These are phyloP conservation scores for Gulo gulo DNA, from an alignment of 2,113 vertebrate genomes.

Conservation along the genomic window DNA sequence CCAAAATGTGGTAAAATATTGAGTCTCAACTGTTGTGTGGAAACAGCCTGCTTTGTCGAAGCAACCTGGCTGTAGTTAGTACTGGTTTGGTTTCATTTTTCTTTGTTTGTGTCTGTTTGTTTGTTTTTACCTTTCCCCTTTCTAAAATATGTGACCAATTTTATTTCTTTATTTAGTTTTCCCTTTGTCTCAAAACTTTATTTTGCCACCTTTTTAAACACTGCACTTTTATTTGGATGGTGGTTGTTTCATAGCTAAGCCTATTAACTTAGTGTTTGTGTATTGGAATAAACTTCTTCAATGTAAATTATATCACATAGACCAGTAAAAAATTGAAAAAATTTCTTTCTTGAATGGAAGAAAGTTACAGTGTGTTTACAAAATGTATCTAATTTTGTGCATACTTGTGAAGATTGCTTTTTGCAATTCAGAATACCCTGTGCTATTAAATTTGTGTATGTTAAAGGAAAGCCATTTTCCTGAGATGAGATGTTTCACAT, in stretches of 20 bases:
- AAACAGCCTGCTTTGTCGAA: background rate
- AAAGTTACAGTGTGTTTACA: slow-evolving; percentile 70
- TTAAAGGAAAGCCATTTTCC: slow-evolving; percentile 75
- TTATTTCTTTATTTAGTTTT: slow-evolving; percentile 10
- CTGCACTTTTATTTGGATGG: slow-evolving; percentile 39
- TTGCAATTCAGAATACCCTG: slow-evolving; percentile 80
- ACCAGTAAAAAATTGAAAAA: slow-evolving; percentile 61
- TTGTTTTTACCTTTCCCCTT: background rate
- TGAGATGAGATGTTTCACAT: slow-evolving; percentile 78
- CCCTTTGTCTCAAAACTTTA: slow-evolving; percentile 35
- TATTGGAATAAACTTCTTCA: slow-evolving; percentile 63
- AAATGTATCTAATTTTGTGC: slow-evolving; percentile 81
- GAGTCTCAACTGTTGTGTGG: background rate
- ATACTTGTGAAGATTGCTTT: slow-evolving; percentile 75
- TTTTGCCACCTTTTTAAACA: slow-evolving; percentile 61
- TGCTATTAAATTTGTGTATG: slow-evolving; percentile 67
- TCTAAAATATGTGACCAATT: background rate
- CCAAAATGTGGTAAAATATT: background rate
- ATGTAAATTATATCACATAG: slow-evolving; percentile 64
- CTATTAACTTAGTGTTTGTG: slow-evolving; percentile 13
- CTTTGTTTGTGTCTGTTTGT: background rate
- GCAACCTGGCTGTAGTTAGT: background rate
- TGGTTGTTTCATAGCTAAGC: slow-evolving; percentile 59
- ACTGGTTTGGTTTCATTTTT: background rate
- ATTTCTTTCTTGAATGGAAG: slow-evolving; percentile 52